A percentile compares a stretch with the other conserved stretches of the same genome.
phyloP scores from a whole-genome alignment of 2,113 vertebrate genomes.

The Hyperopisus bebe region DNA sequence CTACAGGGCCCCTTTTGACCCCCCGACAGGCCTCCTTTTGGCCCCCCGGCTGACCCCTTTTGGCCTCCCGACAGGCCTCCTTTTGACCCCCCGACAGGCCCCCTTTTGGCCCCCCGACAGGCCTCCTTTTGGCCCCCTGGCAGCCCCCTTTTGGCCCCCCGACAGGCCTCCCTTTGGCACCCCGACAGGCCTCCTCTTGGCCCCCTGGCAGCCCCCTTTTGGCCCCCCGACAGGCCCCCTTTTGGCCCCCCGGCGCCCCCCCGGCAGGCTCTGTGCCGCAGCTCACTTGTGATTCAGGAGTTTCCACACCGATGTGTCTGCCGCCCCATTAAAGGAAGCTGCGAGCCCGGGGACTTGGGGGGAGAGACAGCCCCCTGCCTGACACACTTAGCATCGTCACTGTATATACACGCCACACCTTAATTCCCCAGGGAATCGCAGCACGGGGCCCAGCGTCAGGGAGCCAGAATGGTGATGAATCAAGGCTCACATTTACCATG shows the following conservation, averaged over 20 bases:
- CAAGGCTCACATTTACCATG: not conserved
- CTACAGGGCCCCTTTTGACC: not conserved
- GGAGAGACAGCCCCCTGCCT: not conserved
- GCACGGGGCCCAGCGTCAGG: not conserved
- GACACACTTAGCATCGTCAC: not conserved
- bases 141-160: too few relatives aligned
- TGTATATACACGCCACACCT: not conserved
- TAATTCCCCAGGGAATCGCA: not conserved
- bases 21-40: not conserved
- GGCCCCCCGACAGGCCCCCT: not conserved
- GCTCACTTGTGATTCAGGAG: not conserved
- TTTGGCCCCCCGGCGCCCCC: not conserved
- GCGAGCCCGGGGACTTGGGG: not conserved
- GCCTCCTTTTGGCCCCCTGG: not conserved
- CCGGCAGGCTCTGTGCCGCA: not conserved
- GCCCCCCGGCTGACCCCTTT: not conserved
- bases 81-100: too few relatives aligned
- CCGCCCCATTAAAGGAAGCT: not conserved
- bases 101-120: too few relatives aligned
- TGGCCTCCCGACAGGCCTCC: not conserved
- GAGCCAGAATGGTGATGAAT: not conserved
- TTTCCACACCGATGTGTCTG: not conserved
- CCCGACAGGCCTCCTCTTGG: not conserved
- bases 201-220: not conserved
- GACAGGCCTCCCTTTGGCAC: too few relatives aligned